Evolutionary conservation across 2,113 vertebrate species (phyloP).

Genomic region (Neomonachus schauinslandi): DNA sequence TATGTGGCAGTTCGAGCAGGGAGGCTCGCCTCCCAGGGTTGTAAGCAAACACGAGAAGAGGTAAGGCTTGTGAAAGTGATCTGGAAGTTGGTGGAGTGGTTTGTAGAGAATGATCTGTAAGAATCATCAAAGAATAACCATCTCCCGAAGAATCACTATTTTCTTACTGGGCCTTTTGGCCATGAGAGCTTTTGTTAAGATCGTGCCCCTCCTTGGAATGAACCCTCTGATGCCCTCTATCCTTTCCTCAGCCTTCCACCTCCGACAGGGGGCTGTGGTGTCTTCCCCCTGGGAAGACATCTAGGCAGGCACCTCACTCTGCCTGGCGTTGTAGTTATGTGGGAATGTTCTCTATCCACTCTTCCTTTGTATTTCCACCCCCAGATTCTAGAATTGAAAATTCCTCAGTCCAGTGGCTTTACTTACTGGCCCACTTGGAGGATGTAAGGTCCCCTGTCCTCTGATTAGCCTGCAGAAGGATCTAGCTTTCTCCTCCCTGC

Average conservation of each 20-base stretch:
- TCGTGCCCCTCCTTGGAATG: background rate
- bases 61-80: background rate
- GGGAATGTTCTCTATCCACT: background rate
- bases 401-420: background rate
- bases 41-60: background rate
- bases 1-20: background rate
- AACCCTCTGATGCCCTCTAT: background rate
- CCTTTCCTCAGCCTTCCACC: background rate
- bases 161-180: background rate
- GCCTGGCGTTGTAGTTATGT: background rate
- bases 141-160: background rate
- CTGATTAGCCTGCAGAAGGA: background rate
- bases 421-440: background rate
- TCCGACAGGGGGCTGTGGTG: background rate
- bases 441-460: background rate
- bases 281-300: background rate
- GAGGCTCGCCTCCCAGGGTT: background rate
- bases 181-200: background rate
- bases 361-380: background rate
- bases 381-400: background rate
- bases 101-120: background rate
- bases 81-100: background rate
- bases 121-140: background rate
- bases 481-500: background rate
- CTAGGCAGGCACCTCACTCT: background rate